Evolutionary conservation across 2,113 vertebrate species (phyloP), one percentile per base, ranked within the genome.

Genomic region (Xenus cinereus): DNA sequence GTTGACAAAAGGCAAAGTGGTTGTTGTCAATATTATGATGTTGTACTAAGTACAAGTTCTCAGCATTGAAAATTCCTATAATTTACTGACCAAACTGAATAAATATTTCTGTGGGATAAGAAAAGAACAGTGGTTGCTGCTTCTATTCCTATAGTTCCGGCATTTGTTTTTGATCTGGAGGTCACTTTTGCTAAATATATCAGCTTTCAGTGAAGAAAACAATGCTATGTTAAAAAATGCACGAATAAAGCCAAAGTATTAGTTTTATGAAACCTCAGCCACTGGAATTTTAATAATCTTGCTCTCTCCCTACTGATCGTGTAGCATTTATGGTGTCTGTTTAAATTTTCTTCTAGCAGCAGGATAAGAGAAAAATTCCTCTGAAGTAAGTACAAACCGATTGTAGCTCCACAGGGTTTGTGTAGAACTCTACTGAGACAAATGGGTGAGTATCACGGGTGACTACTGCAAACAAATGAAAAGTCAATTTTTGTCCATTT

Each of bases 31-130:
- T 92, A 66, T 67, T 28, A 93, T 67, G 63, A 87, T 71, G 87
- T 45, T 92, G 95, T 98, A 97, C 95, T 76, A 94, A 96, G 97
- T 89, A 83, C 73, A 96, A 90, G 37, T 56, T 87, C 60, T 72
- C 93, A 74, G 51, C 71, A 76, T 94, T 92, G 71, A 89, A 87
- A 46, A 82, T 75, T 66, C 60, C 81, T 95, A 84, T 89, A 81
- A 67, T 85, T 96, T 93, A 96, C 84, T 97, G 96, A 97, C 89
- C 90, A 97, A 97, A 94, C 87, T 75, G 95, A 98, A 98, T 98
- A 98, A 98, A 97, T 96, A 97, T 81, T 97, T 93, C 92, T 84
- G 93, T 97, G 96, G 84, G 80, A 46, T 88, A 89, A 85, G 77
- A 77, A 35, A 89, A 85, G 77, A 77, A 35, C 12, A 72, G 48